Evolutionary conservation across 2,113 vertebrate genomes (phyloP).

Genomic region (Plecturocebus donacophilus): DNA sequence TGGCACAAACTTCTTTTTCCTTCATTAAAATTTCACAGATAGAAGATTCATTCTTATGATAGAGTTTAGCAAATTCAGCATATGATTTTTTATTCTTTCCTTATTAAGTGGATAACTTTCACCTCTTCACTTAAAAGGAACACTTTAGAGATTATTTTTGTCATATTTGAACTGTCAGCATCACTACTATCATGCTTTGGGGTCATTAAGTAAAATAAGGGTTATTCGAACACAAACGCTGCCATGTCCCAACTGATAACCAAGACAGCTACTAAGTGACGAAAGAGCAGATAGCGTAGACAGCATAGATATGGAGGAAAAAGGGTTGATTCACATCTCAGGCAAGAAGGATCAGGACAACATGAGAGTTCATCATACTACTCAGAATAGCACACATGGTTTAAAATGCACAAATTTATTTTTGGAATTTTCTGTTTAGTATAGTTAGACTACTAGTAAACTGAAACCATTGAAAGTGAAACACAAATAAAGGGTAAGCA

Average conservation of each 20-base stretch:
- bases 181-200: not conserved
- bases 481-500: no score
- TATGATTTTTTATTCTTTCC: not conserved
- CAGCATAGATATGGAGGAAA: rapidly evolving
- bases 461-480: no score
- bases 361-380: not conserved
- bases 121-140: not conserved
- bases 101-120: not conserved
- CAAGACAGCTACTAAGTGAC: not conserved
- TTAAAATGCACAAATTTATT: not conserved
- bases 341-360: not conserved
- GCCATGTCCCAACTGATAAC: not conserved
- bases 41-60: not conserved
- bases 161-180: not conserved
- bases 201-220: not conserved
- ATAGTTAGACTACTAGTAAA: no score
- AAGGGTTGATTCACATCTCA: not conserved
- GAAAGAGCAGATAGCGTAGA: not conserved
- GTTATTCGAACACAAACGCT: not conserved
- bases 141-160: not conserved
- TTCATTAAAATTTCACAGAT: not conserved
- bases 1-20: not conserved
- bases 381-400: not conserved
- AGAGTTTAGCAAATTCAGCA: not conserved
- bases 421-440: no score